Conservation (phyloP, 2,888 invertebrate species). For the Mythimna albipuncta region DNA sequence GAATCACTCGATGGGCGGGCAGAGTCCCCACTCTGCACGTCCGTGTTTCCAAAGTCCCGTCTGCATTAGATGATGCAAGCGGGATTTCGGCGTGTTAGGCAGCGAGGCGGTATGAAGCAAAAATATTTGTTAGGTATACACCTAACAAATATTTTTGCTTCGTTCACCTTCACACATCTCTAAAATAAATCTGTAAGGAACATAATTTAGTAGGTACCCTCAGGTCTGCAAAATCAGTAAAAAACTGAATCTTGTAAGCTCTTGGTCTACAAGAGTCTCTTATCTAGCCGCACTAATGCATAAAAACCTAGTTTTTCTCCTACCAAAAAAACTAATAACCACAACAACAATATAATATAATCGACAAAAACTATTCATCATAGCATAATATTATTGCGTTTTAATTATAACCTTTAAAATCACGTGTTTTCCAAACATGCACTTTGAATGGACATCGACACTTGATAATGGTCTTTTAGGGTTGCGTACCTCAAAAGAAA, state of each 20-base stretch:
- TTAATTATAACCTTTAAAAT: slow-evolving; percentile 10
- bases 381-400: not conserved
- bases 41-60: too few relatives aligned
- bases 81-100: too few relatives aligned
- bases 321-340: slow-evolving; percentile 12
- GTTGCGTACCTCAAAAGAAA: too few relatives aligned
- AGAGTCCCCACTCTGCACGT: too few relatives aligned
- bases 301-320: not conserved
- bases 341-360: not conserved
- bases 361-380: slow-evolving; percentile 6
- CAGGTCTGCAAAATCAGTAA: too few relatives aligned
- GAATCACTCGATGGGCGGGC: too few relatives aligned
- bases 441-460: slow-evolving; percentile 7
- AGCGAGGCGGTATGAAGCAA: too few relatives aligned
- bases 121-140: too few relatives aligned
- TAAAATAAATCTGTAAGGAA: not conserved
- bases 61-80: too few relatives aligned
- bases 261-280: not conserved
- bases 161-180: not conserved
- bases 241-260: too few relatives aligned
- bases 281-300: not conserved
- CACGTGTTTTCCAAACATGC: slow-evolving; percentile 21
- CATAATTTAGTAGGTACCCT: not conserved
- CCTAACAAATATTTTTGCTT: not conserved
- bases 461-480: slow-evolving; percentile 11